Evolutionary conservation across 2,888 invertebrate species (phyloP), one percentile per base, ranked within the genome.

Genomic region (Hesperia comma): DNA sequence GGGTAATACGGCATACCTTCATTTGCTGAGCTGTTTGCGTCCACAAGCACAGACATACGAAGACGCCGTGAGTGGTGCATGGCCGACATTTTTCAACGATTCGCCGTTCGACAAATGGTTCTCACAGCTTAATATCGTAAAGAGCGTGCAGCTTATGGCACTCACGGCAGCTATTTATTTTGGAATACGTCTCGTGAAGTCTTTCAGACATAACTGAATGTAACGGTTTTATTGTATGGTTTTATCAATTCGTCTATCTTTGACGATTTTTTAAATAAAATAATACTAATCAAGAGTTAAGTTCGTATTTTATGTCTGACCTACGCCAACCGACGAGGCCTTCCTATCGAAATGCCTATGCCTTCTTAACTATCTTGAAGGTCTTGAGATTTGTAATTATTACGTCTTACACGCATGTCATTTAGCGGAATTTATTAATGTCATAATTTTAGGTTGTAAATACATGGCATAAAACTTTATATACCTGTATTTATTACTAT

Each of bases 31-130:
- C 21, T 82, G 74, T 54, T 74, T 93, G 26, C 82, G 91, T 1
- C 93, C 93, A 5, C 93, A 93, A 73, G 92, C 91, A 0, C 81
- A 83, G 63, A 81, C 84, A 0, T 92, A 75, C 58, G 89, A 92
- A 19, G 92, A 92, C 58, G 60, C 86, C 1, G 78, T 79, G 17
- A 64, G 72, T 0, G 73, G 68, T 0, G 79, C 78, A 10, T 79
- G 78, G 78, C 86, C 86, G 0, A 81, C 77, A 1, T 69, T 79
- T 6, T 70, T 88, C 1, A 72, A 73, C 14, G 77, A 75, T 0
- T 74, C 63, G 15, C 81, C 83, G 0, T 4, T 84, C 0, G 67
- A 64, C 5, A 75, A 75, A 60, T 82, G 80, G 81, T 17, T 78
- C 7, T 74, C 86, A 0, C 72, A 77, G 33, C 17, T 91, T 2